These are phyloP conservation scores for Chaetodon auriga DNA, from an alignment of 2,113 vertebrate species.

Conservation along the genomic window DNA sequence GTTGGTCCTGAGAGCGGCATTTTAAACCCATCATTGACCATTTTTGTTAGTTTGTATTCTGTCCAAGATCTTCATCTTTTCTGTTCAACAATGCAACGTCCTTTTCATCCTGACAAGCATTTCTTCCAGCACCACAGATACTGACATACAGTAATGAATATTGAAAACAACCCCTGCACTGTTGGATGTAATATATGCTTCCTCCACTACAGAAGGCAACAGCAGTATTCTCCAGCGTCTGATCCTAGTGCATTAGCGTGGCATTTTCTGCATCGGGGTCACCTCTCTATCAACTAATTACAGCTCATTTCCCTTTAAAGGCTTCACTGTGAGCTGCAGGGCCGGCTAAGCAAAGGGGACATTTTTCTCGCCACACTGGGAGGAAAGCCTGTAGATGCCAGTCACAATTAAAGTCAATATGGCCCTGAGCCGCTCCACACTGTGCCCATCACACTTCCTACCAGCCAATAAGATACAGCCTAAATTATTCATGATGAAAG, in stretches of 20 bases:
- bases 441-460: slow-evolving; percentile 50
- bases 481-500: slow-evolving; percentile 64
- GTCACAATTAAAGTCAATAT: slow-evolving; percentile 75
- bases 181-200: slow-evolving; percentile 2
- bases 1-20: neutral
- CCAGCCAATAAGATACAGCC: slow-evolving; percentile 49
- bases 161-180: slow-evolving; percentile 10
- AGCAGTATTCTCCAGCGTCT: slow-evolving; percentile 40
- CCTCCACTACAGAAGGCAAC: slow-evolving; percentile 1
- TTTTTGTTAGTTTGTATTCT: neutral
- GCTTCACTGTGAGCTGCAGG: slow-evolving; percentile 51
- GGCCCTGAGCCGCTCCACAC: slow-evolving; percentile 45
- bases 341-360: slow-evolving; percentile 54
- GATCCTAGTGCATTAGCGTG: slow-evolving; percentile 31
- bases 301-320: slow-evolving; percentile 68
- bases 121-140: neutral
- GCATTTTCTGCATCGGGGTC: slow-evolving; percentile 60
- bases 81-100: neutral
- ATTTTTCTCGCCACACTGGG: slow-evolving; percentile 55
- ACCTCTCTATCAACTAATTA: slow-evolving; percentile 76
- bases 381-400: slow-evolving; percentile 71
- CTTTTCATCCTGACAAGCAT: slow-evolving; percentile 13
- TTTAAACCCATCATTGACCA: neutral
- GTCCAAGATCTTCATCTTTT: neutral
- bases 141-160: slow-evolving; percentile 11